Conservation (phyloP, 2,797 vertebrate genomes). For the Gymnoscopelus braueri region DNA sequence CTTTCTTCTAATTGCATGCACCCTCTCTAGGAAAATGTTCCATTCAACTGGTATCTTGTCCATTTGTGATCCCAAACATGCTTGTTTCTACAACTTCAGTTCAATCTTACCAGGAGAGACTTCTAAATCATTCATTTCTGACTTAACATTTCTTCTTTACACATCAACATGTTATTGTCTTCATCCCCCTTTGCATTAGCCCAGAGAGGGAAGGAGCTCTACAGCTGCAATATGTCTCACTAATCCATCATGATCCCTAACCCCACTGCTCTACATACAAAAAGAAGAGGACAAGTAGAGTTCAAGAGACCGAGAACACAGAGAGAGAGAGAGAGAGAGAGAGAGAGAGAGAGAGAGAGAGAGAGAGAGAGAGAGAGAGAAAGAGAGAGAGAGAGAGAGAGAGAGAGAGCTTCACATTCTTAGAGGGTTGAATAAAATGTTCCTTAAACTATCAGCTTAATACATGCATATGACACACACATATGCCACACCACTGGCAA, state of each 20-base stretch:
- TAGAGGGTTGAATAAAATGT: slow-evolving; percentile 32
- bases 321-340: slow-evolving; percentile 37
- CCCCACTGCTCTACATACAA: slow-evolving; percentile 72
- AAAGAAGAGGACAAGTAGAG: slow-evolving; percentile 77
- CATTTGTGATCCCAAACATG: slow-evolving; percentile 24
- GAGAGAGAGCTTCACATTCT: slow-evolving; percentile 62
- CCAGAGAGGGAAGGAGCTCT: slow-evolving; percentile 59
- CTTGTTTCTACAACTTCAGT: not conserved
- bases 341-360: slow-evolving; percentile 65
- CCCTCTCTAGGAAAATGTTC: not conserved
- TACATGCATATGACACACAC: slow-evolving; percentile 37
- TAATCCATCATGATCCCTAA: slow-evolving; percentile 81
- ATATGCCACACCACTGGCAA: slow-evolving; percentile 37
- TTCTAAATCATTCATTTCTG: too few species aligned
- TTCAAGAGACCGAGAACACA: slow-evolving; percentile 67
- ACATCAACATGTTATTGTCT: slow-evolving; percentile 54
- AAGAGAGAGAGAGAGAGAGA: slow-evolving; percentile 9
- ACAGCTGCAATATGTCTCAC: slow-evolving; percentile 79
- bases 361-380: slow-evolving; percentile 50
- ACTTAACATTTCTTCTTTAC: slow-evolving; percentile 34
- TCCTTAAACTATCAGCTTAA: slow-evolving; percentile 42
- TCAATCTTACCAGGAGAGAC: slow-evolving; percentile 22
- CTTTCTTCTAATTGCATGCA: not conserved
- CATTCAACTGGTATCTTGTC: not conserved
- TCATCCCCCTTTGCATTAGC: slow-evolving; percentile 55